These are phyloP conservation scores for Tenualosa ilisha DNA, from an alignment of 2,797 vertebrate genomes.

Conservation along the genomic window DNA sequence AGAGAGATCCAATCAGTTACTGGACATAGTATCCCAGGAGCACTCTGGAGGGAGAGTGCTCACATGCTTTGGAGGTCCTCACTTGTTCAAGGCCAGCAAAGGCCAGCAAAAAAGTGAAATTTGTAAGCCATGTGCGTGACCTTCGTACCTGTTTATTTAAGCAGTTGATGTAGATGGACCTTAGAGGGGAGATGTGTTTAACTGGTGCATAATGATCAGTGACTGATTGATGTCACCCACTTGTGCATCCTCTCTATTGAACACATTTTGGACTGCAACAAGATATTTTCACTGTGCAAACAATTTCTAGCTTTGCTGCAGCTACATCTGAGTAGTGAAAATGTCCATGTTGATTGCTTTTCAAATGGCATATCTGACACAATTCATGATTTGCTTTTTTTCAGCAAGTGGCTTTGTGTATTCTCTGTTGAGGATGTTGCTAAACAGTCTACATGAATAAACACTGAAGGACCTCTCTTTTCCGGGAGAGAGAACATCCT, in stretches of 20 bases:
- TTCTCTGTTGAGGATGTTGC: background rate
- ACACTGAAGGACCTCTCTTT: background rate
- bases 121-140: background rate
- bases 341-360: background rate
- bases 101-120: background rate
- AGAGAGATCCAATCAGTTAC: background rate
- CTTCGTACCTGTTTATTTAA: background rate
- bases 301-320: background rate
- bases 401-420: background rate
- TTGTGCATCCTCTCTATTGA: background rate
- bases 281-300: background rate
- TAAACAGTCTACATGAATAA: slow-evolving; percentile 2
- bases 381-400: background rate
- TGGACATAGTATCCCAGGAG: background rate
- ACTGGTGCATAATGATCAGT: background rate
- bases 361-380: background rate
- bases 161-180: background rate
- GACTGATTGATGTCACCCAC: background rate
- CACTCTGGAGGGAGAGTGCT: background rate
- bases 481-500: background rate
- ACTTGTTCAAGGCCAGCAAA: background rate
- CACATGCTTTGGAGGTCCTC: background rate
- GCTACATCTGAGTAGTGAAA: background rate
- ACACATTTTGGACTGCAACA: background rate
- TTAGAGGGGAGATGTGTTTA: background rate